Evolutionary conservation across 1,140 invertebrate genomes (phyloP), one percentile per base, ranked within the genome.

Genomic region (Nebria ingens): DNA sequence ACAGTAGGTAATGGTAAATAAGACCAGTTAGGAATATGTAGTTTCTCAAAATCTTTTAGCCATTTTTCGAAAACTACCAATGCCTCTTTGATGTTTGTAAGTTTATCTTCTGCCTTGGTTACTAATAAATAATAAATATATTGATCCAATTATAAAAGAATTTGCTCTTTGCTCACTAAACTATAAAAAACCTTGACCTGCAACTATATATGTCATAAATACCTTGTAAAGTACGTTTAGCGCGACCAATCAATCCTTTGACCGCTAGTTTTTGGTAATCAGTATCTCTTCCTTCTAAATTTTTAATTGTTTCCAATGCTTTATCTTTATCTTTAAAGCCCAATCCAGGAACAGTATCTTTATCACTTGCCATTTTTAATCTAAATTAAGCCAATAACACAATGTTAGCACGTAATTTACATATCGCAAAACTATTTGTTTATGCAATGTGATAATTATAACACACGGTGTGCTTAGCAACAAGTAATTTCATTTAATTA

Each of bases 281-380:
- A 1, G 81, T 80, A 71, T 83, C 81, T 29, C 81, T 68, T 1
- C 79, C 81, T 62, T 81, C 75, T 54, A 83, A 67, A 65, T 74
- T 77, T 58, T 76, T 71, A 13, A 82, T 65, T 0, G 82, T 83
- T 59, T 84, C 82, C 58, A 75, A 65, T 0, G 82, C 82, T 67
- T 84, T 84, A 54, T 74, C 77, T 62, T 78, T 78, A 64, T 83
- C 80, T 64, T 83, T 83, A 65, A 82, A 83, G 9, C 81, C 81
- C 50, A 83, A 64, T 0, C 80, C 80, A 2, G 77, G 79, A 9
- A 83, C 80, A 1, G 68, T 73, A 57, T 70, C 70, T 17, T 45
- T 45, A 45, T 45, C 40, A 45, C 25, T 34, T 34, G 40, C 40
- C 40, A 45, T 45, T 12, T 12, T 45, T 9, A 12, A 34, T 11